Conservation (phyloP, 2,797 vertebrate species). For the Simalia tracyae region DNA sequence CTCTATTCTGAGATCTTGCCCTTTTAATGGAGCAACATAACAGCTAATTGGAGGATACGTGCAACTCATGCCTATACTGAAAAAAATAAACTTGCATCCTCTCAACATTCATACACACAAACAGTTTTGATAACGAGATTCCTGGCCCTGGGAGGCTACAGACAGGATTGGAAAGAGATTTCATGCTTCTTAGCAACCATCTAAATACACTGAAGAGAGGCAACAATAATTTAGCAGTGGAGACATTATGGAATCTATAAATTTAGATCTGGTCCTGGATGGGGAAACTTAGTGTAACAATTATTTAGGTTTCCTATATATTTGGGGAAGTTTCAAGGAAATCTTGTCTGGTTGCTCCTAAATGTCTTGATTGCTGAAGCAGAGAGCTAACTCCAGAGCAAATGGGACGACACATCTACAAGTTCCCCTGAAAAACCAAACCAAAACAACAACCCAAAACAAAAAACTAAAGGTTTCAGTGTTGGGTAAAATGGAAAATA, state of each 20-base stretch:
- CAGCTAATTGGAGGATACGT: background rate
- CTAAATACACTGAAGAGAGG: background rate
- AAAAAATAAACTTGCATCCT: background rate
- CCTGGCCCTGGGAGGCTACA: background rate
- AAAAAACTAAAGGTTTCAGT: background rate
- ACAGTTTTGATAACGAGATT: background rate
- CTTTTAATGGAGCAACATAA: background rate
- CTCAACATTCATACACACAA: no score
- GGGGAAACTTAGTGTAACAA: background rate
- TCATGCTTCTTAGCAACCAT: background rate
- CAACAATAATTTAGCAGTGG: background rate
- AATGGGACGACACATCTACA: background rate
- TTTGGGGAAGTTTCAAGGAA: background rate
- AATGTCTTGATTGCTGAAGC: background rate
- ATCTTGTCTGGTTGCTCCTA: background rate
- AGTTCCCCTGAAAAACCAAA: background rate
- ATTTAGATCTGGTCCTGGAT: background rate
- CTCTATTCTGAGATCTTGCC: background rate
- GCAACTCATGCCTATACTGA: background rate
- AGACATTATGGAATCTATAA: background rate
- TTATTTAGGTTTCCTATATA: background rate
- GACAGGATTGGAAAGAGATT: background rate
- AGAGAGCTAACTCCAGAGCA: background rate
- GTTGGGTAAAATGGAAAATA: background rate
- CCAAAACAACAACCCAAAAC: background rate